Conservation (phyloP, 1,140 invertebrate species). For the Sinonovacula constricta region DNA sequence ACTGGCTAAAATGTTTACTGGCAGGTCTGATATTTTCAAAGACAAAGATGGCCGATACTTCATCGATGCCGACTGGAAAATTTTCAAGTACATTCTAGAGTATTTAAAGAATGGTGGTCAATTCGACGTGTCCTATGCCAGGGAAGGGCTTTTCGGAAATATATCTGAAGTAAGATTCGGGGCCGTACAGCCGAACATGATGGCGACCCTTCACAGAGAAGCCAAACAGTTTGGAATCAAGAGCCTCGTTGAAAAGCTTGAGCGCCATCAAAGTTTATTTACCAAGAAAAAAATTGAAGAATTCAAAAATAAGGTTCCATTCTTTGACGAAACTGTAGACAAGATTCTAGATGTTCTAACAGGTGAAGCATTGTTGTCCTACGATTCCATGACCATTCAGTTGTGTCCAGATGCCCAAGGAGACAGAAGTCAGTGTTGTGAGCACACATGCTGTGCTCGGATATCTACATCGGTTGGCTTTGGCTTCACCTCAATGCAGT, state of each 20-base stretch:
- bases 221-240: background rate
- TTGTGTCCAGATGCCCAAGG: background rate
- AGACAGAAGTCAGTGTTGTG: background rate
- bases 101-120: no score
- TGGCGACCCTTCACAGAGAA: background rate
- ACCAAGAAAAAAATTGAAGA: background rate
- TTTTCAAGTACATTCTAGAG: constrained; percentile 19
- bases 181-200: background rate
- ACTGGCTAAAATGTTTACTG: constrained; percentile 44
- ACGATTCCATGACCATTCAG: background rate
- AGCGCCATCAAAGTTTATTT: background rate
- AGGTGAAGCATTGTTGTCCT: constrained; percentile 7
- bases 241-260: background rate
- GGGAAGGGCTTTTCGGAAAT: background rate
- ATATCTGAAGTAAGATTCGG: background rate
- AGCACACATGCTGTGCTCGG: background rate
- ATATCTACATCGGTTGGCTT: no score
- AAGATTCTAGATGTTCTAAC: background rate
- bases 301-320: no score
- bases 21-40: constrained; percentile 5
- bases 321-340: no score
- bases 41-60: constrained; percentile 32
- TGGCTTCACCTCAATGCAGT: no score
- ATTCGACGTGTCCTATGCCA: background rate
- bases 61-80: background rate